These are phyloP conservation scores for Scomber colias DNA, from an alignment of 2,113 vertebrate species.

Conservation along the genomic window DNA sequence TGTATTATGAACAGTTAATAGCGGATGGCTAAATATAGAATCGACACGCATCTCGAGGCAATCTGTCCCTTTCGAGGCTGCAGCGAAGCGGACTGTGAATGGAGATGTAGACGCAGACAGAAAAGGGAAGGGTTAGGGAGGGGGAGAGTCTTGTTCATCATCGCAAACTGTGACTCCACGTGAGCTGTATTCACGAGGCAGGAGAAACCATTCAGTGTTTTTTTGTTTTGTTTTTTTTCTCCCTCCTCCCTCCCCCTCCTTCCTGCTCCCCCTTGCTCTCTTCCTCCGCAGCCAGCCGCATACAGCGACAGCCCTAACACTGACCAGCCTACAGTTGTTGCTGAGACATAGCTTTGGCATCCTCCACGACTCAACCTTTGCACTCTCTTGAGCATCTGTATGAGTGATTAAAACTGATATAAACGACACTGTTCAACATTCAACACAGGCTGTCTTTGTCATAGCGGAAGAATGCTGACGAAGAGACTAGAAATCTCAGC, in stretches of 20 bases:
- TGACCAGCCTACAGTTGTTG: slow-evolving; percentile 49
- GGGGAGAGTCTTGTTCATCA: slow-evolving; percentile 56
- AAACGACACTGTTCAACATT: slow-evolving; percentile 48
- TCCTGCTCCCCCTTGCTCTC: slow-evolving; percentile 49
- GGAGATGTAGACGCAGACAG: slow-evolving; percentile 8
- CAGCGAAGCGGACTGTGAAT: slow-evolving; percentile 48
- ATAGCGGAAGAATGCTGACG: slow-evolving; percentile 44
- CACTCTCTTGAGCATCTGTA: slow-evolving; percentile 28
- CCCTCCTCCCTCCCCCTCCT: neutral
- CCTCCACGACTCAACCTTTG: slow-evolving; percentile 23
- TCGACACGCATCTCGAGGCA: slow-evolving; percentile 22
- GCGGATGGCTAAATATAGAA: slow-evolving; percentile 55
- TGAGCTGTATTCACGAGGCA: slow-evolving; percentile 72
- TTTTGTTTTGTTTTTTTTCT: neutral
- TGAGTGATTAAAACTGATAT: slow-evolving; percentile 28
- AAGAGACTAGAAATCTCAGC: slow-evolving; percentile 23
- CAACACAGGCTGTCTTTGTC: slow-evolving; percentile 19
- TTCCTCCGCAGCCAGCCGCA: slow-evolving; percentile 41
- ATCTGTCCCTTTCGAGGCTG: neutral
- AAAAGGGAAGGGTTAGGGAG: neutral
- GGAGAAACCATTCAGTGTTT: slow-evolving; percentile 18
- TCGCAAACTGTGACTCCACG: slow-evolving; percentile 51
- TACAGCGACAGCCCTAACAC: slow-evolving; percentile 34
- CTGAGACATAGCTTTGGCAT: slow-evolving; percentile 50
- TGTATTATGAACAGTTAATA: slow-evolving; percentile 35